Base-by-base conservation (phyloP, 2,888 invertebrate genomes). In the Drosophila pegasa region DNA sequence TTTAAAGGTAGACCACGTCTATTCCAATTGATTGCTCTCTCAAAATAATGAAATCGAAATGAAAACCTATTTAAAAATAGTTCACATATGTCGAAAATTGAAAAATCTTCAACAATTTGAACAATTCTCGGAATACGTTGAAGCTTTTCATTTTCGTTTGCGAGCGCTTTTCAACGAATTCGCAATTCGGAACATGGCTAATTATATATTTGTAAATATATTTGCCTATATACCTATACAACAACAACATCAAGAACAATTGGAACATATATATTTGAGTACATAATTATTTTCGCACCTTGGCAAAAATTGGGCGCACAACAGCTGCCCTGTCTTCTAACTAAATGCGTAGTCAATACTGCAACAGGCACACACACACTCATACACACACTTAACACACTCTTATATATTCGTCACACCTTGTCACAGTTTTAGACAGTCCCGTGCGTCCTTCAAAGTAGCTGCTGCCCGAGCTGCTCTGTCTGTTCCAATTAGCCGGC, bases 401-500 rank as follows among this genome's bases (percentile, higher is more conserved):
- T 16, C 37, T 10, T 64, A 16, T 48, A 57, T 54, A 35, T 52
- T 59, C 80, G 77, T 83, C 77, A 69, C 79, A 84, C 72, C 72
- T 72, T 77, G 85, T 72, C 81, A 70, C 61, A 72, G 37, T 63
- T 83, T 80, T 45, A 76, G 68, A 62, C 27, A 47, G 9, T 64
- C 63, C 61, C 59, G 55, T 61, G 55, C 66, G 79, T 79, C 79
- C 79, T 84, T 79, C 81, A 84, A 79, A 79, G 79, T 79, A 79
- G 84, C 68, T 83, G 61, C 52, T 33, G 40, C 67, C 29, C 41
- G 27, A 25, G 41, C 48, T 57, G 41, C 48, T 57, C 65, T 52
- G 83, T 88, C 83, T 77, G 87, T 71, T 88, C 88, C 87, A 87
- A 83, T 83, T 88, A 86, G 76, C 66, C 14, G 48, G 22, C 66